A percentile compares a stretch with the other conserved stretches of the same genome.
These are phyloP conservation scores for Urocitellus parryii DNA, from an alignment of 2,113 vertebrate genomes.

Conservation along the genomic window DNA sequence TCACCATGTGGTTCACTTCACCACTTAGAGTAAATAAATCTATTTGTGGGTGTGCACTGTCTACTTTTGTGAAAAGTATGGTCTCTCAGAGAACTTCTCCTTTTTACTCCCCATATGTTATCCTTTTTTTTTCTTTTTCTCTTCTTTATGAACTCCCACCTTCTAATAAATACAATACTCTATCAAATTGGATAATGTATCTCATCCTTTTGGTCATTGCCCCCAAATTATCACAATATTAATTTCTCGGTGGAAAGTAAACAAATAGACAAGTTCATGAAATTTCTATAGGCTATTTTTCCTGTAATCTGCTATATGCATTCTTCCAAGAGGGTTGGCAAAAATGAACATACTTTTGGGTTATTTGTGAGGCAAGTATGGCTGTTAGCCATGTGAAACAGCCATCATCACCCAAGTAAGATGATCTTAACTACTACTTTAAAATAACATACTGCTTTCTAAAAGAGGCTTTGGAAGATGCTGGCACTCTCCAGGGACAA, in stretches of 20 bases:
- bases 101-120: not conserved
- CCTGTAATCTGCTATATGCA: constrained; percentile 49
- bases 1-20: not conserved
- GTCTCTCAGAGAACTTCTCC: not conserved
- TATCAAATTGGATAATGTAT: not conserved
- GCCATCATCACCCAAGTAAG: constrained; percentile 76
- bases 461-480: constrained; percentile 75
- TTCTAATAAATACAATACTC: constrained; percentile 3
- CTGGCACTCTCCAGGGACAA: constrained; percentile 72
- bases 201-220: not conserved
- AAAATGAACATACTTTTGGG: constrained; percentile 70
- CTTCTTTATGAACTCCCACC: not conserved
- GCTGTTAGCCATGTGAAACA: constrained; percentile 77
- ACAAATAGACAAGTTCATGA: constrained; percentile 17
- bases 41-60: not conserved
- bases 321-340: constrained; percentile 58
- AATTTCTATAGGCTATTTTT: constrained; percentile 64
- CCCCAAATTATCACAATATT: not conserved
- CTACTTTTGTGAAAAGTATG: not conserved
- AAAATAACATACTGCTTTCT: constrained; percentile 80
- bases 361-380: constrained; percentile 77
- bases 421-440: constrained; percentile 77
- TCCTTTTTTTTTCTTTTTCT: not conserved
- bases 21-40: constrained; percentile 6
- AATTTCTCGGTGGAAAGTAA: constrained; percentile 28